Percentiles rank a stretch among this genome's conserved stretches.
Conservation (phyloP, 2,113 vertebrate genomes). For the Lagopus muta region DNA sequence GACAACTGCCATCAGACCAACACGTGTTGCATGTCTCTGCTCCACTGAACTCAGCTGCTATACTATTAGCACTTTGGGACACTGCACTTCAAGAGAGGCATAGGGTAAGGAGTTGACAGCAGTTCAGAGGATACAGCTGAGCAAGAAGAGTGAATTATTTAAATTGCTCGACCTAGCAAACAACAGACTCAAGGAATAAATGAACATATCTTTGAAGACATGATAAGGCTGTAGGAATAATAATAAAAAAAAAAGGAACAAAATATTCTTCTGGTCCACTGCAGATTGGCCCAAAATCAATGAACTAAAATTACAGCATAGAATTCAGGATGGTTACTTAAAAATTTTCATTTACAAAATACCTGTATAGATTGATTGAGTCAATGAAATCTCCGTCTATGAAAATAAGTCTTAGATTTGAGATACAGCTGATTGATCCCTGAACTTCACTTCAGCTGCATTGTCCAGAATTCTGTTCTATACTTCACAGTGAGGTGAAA, state of each 20-base stretch:
- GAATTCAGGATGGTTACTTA: not conserved
- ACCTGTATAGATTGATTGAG: not conserved
- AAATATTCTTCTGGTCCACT: not conserved
- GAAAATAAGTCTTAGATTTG: not conserved
- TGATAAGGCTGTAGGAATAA: not conserved
- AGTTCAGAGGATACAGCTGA: not conserved
- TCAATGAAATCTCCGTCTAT: not conserved
- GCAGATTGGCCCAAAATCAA: not conserved
- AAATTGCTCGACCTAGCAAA: not conserved
- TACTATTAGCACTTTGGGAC: not conserved
- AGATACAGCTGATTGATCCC: not conserved
- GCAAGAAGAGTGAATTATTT: not conserved
- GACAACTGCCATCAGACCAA: not conserved
- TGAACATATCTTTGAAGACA: not conserved
- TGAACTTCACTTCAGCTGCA: not conserved
- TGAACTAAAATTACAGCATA: not conserved
- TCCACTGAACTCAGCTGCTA: not conserved
- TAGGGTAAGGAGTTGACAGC: not conserved
- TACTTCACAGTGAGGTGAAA: not conserved
- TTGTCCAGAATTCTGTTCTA: not conserved
- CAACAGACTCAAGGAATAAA: not conserved
- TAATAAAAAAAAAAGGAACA: not conserved
- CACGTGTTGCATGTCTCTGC: fast-evolving
- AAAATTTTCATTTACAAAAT: not conserved
- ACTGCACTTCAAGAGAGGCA: not conserved